Percentiles rank a stretch among this genome's conserved stretches.
These are phyloP conservation scores for Lysandra coridon DNA, from an alignment of 2,888 invertebrate genomes.

Conservation along the genomic window DNA sequence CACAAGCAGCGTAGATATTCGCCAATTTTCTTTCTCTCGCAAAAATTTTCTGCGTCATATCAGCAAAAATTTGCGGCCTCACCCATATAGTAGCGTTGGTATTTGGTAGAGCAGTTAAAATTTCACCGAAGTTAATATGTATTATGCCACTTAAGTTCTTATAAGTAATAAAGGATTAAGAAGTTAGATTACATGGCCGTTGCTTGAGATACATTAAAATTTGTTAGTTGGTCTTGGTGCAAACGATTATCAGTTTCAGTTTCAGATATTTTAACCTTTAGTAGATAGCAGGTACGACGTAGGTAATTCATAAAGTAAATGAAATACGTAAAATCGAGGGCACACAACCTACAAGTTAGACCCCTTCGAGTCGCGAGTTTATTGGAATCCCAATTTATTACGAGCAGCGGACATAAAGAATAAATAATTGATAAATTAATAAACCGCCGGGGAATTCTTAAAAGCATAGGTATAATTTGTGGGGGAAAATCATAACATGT, in stretches of 20 bases:
- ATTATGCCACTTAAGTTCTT: no score
- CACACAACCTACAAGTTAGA: background rate
- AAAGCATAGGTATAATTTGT: conserved; percentile 6
- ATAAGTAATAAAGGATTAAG: no score
- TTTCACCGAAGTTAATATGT: no score
- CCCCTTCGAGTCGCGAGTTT: background rate
- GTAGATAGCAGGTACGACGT: background rate
- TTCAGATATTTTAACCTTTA: background rate
- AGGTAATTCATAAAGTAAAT: background rate
- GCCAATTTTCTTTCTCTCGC: no score
- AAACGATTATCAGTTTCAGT: background rate
- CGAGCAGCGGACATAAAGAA: background rate
- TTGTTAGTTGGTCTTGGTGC: background rate
- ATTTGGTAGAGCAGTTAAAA: no score
- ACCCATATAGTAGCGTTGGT: no score
- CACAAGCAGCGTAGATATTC: no score
- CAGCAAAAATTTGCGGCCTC: no score
- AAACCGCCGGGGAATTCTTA: conserved; percentile 26
- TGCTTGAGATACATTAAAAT: no score
- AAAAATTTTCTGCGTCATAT: no score
- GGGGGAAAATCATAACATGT: conserved; percentile 3
- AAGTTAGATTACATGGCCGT: no score
- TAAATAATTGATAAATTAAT: conserved; percentile 29
- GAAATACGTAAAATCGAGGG: background rate
- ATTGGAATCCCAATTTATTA: background rate